phyloP scores from a whole-genome alignment of 1,140 invertebrate genomes.

The Micrasema longulum region DNA sequence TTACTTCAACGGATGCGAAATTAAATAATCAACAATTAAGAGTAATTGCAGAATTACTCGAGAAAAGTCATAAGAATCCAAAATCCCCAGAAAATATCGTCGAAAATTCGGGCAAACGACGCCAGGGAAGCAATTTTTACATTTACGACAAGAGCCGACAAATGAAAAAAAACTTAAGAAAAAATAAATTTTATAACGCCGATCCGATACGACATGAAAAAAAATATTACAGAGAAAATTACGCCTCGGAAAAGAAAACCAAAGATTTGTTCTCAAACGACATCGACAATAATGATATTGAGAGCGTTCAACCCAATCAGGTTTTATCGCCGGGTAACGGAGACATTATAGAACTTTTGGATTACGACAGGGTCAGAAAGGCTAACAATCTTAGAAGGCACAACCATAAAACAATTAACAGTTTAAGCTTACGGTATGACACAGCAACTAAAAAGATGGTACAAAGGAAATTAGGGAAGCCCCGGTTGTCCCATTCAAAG shows the following conservation, averaged over 20 bases:
- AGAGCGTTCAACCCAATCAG: constrained; percentile 10
- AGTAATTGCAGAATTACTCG: constrained; percentile 44
- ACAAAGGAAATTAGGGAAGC: constrained; percentile 47
- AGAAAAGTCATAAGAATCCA: constrained; percentile 12
- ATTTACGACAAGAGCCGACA: constrained; percentile 36
- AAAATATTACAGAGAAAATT: constrained; percentile 46
- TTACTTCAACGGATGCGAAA: neutral
- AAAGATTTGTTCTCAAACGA: constrained; percentile 2
- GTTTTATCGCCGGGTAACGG: constrained; percentile 30
- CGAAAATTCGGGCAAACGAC: neutral
- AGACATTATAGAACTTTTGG: constrained; percentile 48
- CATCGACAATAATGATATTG: neutral
- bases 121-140: neutral
- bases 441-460: constrained; percentile 44
- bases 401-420: constrained; percentile 51
- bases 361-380: constrained; percentile 45
- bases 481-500: constrained; percentile 11
- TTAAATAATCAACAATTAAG: constrained; percentile 34
- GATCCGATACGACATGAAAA: constrained; percentile 49
- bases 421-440: constrained; percentile 49
- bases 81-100: too few relatives aligned
- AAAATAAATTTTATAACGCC: constrained; percentile 16
- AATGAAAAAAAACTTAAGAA: constrained; percentile 41
- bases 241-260: constrained; percentile 1
- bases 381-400: constrained; percentile 45